Conservation (phyloP, 1,140 invertebrate genomes). For the Octopus sinensis region DNA sequence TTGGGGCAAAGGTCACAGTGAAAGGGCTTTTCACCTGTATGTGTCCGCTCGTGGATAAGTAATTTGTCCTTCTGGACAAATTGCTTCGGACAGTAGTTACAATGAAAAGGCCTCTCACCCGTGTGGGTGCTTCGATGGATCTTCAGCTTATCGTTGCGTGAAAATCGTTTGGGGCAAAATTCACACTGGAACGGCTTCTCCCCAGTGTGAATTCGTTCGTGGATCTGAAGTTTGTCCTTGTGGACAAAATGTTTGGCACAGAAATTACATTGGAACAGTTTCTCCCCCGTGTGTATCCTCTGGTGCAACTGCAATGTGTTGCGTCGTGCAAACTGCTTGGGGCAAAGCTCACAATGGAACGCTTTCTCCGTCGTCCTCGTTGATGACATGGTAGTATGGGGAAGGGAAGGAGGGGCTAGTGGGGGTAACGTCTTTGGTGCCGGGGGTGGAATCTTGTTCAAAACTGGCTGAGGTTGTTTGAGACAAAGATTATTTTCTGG, state of each 20-base stretch:
- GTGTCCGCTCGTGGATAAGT: constrained; percentile 86
- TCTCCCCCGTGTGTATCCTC: constrained; percentile 31
- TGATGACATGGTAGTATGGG: background rate
- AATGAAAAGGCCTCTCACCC: constrained; percentile 71
- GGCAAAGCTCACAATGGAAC: constrained; percentile 72
- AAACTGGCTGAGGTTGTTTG: background rate
- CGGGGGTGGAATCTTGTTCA: background rate
- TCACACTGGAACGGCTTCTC: constrained; percentile 91
- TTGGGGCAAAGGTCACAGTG: constrained; percentile 86
- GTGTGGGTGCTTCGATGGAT: constrained; percentile 27
- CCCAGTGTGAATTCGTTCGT: constrained; percentile 79
- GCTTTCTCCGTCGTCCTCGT: constrained; percentile 37
- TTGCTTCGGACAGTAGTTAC: constrained; percentile 77
- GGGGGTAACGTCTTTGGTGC: too few species aligned
- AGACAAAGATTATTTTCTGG: background rate
- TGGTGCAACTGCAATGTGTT: constrained; percentile 32
- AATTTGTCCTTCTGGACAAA: constrained; percentile 88
- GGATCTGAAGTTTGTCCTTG: constrained; percentile 15
- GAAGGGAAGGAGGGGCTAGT: background rate
- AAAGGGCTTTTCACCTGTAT: constrained; percentile 93
- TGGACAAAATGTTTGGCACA: constrained; percentile 28
- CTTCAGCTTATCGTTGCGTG: constrained; percentile 28
- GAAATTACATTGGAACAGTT: constrained; percentile 28
- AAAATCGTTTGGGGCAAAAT: constrained; percentile 66
- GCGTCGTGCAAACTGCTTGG: background rate